Conservation (phyloP, 2,888 invertebrate genomes). For the Synanthedon formicaeformis region DNA sequence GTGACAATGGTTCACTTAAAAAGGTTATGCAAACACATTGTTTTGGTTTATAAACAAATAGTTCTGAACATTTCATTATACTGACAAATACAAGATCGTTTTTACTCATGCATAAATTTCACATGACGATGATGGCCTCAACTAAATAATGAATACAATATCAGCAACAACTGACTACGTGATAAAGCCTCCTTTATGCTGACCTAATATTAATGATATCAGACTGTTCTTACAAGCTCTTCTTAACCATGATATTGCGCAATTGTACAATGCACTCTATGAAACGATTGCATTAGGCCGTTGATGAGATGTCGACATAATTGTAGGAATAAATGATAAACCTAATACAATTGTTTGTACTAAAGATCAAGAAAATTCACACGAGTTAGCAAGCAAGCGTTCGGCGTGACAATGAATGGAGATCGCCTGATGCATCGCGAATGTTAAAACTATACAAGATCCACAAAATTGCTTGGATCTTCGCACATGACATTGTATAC, state of each 20-base stretch:
- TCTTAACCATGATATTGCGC: background rate
- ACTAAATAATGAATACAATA: background rate
- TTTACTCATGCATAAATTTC: background rate
- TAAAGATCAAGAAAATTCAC: constrained; percentile 41
- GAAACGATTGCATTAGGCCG: constrained; percentile 14
- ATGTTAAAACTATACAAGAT: constrained; percentile 19
- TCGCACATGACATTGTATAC: constrained; percentile 10
- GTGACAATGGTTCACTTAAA: too few species aligned
- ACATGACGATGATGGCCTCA: background rate
- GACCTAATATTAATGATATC: background rate
- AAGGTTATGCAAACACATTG: too few species aligned
- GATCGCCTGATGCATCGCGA: constrained; percentile 50
- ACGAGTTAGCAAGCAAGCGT: constrained; percentile 57
- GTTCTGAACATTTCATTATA: too few species aligned
- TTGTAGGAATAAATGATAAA: constrained; percentile 17
- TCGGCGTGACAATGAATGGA: constrained; percentile 40
- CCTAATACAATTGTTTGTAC: constrained; percentile 25
- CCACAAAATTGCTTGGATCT: background rate
- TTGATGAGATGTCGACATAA: constrained; percentile 13
- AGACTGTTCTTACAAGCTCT: background rate
- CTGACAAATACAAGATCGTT: too few species aligned
- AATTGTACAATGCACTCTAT: constrained; percentile 1
- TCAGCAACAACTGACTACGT: constrained; percentile 2
- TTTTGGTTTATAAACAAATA: too few species aligned
- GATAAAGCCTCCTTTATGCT: constrained; percentile 1